Base-by-base conservation (phyloP, 1,140 invertebrate species). In the Dinoponera quadriceps region DNA sequence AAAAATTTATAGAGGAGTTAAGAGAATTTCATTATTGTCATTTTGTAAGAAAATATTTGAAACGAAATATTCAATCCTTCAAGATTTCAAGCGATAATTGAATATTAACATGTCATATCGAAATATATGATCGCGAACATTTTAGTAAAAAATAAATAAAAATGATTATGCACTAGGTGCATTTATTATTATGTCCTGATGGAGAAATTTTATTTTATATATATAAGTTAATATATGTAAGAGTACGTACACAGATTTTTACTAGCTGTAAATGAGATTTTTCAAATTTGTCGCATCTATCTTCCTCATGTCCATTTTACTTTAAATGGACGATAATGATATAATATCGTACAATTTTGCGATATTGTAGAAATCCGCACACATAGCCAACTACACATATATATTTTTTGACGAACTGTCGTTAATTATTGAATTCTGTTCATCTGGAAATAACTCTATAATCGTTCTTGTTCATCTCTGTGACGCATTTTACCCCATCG, bases 351-450 rank as follows among this genome's bases (percentile, higher is more conserved):
- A 57, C 13, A 18, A 59, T 59, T 73, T 25, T 7, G 25, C 2
- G 16, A 73, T 44, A 33, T 57, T 71, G 29, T 33, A 73, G 29
- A 2, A 73, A 73, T 73, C 27, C 20, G n/a, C 33, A 27, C 22
- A 20, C 7, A 73, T 18, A 0, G 27, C 38, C 22, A 25, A 25
- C 25, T 60, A 33, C 16, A 44, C 4, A 3, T 18, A 60, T 14
- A 38, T 55, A 71, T 73, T 48, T 69, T 59, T 59, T 48, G 44
- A 73, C 3, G 4, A 73, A 18, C 20, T 51, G 20, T 11, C 2
- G 14, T 57, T 69, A 49, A 72, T 72, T 73, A n/a, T 73, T 18
- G 20, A 20, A 22, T 59, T 55, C n/a, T 55, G 54, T 20, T 73
- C 3, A 60, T 25, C 9, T 33, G 11, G 59, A 44, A 59, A 73